Evolutionary conservation across 2,797 vertebrate species (phyloP).

Genomic region (Sebastes melanostomus): DNA sequence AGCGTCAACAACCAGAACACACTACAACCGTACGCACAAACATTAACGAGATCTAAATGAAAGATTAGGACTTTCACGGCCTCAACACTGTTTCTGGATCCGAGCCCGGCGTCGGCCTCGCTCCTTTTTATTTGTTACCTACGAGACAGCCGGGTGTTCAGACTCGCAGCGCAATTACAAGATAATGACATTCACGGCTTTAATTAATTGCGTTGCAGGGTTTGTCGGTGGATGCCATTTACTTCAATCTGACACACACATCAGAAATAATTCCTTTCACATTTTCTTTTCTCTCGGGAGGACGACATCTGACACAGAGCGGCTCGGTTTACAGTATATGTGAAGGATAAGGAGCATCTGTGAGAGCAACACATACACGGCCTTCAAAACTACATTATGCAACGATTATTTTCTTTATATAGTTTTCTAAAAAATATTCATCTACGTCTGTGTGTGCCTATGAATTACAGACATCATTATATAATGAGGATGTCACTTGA

Average conservation of each 20-base stretch:
- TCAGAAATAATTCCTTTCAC: not conserved
- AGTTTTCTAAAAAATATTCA: not conserved
- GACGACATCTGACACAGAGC: not conserved
- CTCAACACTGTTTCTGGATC: not conserved
- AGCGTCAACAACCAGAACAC: slow-evolving; percentile 31
- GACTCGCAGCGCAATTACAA: not conserved
- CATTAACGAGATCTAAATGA: slow-evolving; percentile 53
- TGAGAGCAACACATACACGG: not conserved
- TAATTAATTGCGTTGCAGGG: slow-evolving; percentile 26
- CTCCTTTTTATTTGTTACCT: slow-evolving; percentile 29
- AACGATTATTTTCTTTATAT: not conserved
- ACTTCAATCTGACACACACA: slow-evolving; percentile 12
- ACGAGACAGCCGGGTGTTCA: slow-evolving; percentile 11
- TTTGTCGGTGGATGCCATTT: not conserved
- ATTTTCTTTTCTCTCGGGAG: not conserved
- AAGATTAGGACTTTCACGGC: slow-evolving; percentile 34
- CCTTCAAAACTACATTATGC: not conserved
- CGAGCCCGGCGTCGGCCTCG: not conserved
- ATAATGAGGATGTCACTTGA: not conserved
- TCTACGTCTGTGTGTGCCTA: not conserved
- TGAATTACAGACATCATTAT: not conserved
- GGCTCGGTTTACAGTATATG: not conserved
- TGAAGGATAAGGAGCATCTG: not conserved
- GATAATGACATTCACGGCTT: slow-evolving; percentile 16
- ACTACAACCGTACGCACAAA: slow-evolving; percentile 19